phyloP scores from a whole-genome alignment of 2,888 invertebrate genomes.

The Prostheceraeus crozeri region DNA sequence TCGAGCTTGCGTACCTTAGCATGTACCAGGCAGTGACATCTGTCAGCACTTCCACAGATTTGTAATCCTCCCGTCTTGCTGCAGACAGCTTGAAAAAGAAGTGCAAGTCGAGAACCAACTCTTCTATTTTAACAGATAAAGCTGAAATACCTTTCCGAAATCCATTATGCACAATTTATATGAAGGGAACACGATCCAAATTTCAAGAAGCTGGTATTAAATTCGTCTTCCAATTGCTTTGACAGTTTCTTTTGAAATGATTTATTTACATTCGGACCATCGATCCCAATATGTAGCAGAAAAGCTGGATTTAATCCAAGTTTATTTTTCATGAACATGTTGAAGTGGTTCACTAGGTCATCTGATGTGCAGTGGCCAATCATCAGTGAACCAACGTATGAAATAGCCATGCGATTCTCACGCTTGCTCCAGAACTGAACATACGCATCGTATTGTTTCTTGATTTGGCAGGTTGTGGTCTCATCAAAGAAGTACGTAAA shows the following conservation, averaged over 20 bases:
- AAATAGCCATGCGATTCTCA: neutral
- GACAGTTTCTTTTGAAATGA: constrained; percentile 24
- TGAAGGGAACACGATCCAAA: constrained; percentile 10
- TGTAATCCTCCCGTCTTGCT: constrained; percentile 3
- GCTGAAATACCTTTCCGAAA: constrained; percentile 12
- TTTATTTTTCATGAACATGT: constrained; percentile 18
- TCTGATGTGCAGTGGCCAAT: constrained; percentile 17
- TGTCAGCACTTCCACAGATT: constrained; percentile 13
- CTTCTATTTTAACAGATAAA: neutral
- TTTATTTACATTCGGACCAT: constrained; percentile 8
- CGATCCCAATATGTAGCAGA: constrained; percentile 25
- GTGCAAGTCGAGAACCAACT: constrained; percentile 17
- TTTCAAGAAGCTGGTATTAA: constrained; percentile 19
- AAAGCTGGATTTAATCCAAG: constrained; percentile 10
- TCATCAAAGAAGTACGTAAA: constrained; percentile 26
- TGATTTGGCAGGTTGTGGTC: constrained; percentile 14
- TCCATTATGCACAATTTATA: constrained; percentile 18
- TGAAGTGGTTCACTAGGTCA: constrained; percentile 25
- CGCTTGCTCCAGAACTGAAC: constrained; percentile 26
- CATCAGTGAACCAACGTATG: constrained; percentile 21
- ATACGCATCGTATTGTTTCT: constrained; percentile 21
- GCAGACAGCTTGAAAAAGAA: constrained; percentile 25
- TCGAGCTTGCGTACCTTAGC: constrained; percentile 5
- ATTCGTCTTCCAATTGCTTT: constrained; percentile 2
- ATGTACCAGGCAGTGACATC: constrained; percentile 8